These are phyloP conservation scores for Acanthisitta chloris DNA, from an alignment of 2,113 vertebrate genomes.

Conservation along the genomic window DNA sequence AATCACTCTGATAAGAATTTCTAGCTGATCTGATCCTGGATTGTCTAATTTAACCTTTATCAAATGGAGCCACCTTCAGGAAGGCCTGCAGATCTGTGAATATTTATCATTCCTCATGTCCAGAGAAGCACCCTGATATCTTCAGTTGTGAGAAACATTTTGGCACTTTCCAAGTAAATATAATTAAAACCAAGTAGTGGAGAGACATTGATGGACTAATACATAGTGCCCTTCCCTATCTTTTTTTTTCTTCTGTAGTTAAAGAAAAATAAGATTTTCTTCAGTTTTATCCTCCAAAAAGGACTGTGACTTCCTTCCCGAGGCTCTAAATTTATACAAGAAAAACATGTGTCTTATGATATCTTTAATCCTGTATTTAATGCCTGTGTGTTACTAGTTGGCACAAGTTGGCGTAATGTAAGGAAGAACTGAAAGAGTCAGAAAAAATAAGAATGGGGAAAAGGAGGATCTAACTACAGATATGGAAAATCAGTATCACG, in stretches of 20 bases:
- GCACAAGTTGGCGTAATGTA: background rate
- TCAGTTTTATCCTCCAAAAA: background rate
- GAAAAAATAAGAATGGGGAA: background rate
- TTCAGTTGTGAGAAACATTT: background rate
- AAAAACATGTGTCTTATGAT: background rate
- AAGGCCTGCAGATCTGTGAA: background rate
- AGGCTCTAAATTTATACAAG: background rate
- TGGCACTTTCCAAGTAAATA: background rate
- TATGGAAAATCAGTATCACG: background rate
- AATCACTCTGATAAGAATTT: background rate
- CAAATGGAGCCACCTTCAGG: constrained; percentile 63
- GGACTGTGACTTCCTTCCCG: background rate
- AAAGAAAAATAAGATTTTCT: background rate
- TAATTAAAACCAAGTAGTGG: background rate
- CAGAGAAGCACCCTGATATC: background rate
- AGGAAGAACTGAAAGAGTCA: background rate
- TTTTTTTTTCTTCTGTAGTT: background rate
- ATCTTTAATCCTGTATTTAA: background rate
- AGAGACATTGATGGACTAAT: background rate
- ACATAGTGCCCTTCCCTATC: background rate
- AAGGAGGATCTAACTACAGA: background rate
- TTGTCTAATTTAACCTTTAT: constrained; percentile 38
- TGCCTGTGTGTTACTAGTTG: background rate
- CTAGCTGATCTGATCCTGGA: background rate
- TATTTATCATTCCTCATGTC: background rate